Evolutionary conservation across 2,797 vertebrate species (phyloP).

Genomic region (Florisuga fusca): DNA sequence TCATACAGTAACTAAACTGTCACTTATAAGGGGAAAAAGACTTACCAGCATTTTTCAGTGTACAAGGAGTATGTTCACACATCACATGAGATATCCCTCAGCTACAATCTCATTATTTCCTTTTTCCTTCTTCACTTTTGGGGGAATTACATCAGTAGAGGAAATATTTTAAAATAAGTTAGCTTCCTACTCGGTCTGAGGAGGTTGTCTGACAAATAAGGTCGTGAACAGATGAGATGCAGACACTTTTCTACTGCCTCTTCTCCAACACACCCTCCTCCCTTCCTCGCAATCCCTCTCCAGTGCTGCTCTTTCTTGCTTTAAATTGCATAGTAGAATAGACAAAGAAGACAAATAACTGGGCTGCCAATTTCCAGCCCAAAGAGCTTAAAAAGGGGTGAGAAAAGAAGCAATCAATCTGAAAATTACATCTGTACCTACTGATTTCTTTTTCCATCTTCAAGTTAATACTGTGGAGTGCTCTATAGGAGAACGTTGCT

Average conservation of each 20-base stretch:
- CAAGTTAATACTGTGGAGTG: neutral
- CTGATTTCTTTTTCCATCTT: neutral
- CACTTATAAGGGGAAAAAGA: neutral
- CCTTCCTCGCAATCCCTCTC: neutral
- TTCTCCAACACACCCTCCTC: neutral
- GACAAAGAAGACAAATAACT: slow-evolving; percentile 37
- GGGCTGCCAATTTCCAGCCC: neutral
- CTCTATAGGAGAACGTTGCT: neutral
- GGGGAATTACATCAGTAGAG: neutral
- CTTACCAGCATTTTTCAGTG: neutral
- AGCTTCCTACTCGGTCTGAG: neutral
- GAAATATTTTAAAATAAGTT: neutral
- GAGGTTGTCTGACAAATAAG: neutral
- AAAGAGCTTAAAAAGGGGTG: neutral
- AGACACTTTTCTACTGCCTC: neutral
- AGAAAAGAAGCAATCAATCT: neutral
- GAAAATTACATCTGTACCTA: neutral
- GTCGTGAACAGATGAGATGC: neutral
- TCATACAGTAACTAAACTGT: neutral
- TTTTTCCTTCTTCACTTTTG: neutral
- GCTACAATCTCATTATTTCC: neutral
- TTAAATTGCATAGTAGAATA: neutral
- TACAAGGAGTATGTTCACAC: neutral
- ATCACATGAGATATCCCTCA: neutral
- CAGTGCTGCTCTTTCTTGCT: neutral